Base-by-base conservation (phyloP, 1,140 invertebrate species). In the Ceratosolen solmsi region DNA sequence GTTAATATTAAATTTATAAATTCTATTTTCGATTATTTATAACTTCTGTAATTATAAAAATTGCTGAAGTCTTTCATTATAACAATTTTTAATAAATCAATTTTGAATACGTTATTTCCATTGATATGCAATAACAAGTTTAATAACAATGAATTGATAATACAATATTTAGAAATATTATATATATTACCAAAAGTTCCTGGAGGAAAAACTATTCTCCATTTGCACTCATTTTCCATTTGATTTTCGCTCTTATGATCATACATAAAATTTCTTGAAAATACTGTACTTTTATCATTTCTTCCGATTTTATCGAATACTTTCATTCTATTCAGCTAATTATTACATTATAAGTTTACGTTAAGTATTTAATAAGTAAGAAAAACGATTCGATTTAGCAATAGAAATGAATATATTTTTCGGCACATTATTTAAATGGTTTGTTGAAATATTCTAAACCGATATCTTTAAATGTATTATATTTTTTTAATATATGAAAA, bases 101-200 rank as follows among this genome's bases (percentile, higher is more conserved):
- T n/a, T n/a, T n/a, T n/a, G n/a, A n/a, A n/a, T n/a, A 13, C 20
- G 17, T 20, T 17, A 20, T 65, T 65, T 65, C 36, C 30, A 46
- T n/a, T 8, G 13, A 27, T 65, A 65, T 2, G 20, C 3, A 1
- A 20, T 36, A 65, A 65, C 17, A 65, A 36, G 0, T 36, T 65
- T 5, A 36, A 36, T 36, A 65, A 65, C 13, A 63, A 63, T 30
- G 13, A 33, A 36, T 65, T 65, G 33, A 3, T 30, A 60, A 60
- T 60, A 60, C 5, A 46, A 7, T 13, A 46, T 46, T 46, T 46
- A 46, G 5, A 46, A 46, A 46, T 46, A 46, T 46, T 46, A n/a
- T 46, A 46, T 30, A 63, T 63, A 63, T n/a, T 80, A 77, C 73
- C 76, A 73, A 83, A 83, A 79, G 83, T 82, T 86, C 82, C 82